Percentiles rank a stretch among this genome's conserved stretches.
Conservation (phyloP, 2,113 vertebrate genomes). For the Thinocorus orbignyianus region DNA sequence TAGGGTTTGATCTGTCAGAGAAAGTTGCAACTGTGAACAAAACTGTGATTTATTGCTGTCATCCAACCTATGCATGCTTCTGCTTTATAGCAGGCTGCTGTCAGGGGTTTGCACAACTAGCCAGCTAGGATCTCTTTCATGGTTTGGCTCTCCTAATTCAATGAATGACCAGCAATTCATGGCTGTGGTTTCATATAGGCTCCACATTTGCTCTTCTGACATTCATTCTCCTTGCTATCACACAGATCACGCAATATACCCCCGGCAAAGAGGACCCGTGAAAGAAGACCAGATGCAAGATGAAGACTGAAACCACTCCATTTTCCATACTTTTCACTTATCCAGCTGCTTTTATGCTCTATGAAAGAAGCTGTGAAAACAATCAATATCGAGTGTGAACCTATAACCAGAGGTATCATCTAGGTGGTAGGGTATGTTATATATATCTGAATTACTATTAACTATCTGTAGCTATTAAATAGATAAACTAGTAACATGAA, state of each 20-base stretch:
- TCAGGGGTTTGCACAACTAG: neutral
- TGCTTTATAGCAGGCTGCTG: neutral
- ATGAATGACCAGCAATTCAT: neutral
- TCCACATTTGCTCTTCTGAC: neutral
- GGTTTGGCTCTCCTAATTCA: neutral
- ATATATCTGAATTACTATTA: neutral
- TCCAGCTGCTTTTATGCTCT: neutral
- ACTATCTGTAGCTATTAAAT: neutral
- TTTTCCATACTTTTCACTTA: neutral
- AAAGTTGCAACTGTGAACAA: neutral
- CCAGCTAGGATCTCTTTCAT: neutral
- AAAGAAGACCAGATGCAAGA: neutral
- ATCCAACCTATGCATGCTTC: neutral
- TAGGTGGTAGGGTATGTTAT: neutral
- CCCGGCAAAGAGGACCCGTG: neutral
- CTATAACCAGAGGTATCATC: neutral
- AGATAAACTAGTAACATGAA: neutral
- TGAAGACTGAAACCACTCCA: neutral
- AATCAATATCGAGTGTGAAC: neutral
- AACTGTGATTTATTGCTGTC: neutral
- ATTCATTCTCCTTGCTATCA: neutral
- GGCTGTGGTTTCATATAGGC: neutral
- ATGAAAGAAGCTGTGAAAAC: neutral
- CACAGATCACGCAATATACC: neutral
- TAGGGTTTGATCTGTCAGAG: neutral